These are phyloP conservation scores for Gallirallus australis DNA, from an alignment of 2,797 vertebrate genomes.

Conservation along the genomic window DNA sequence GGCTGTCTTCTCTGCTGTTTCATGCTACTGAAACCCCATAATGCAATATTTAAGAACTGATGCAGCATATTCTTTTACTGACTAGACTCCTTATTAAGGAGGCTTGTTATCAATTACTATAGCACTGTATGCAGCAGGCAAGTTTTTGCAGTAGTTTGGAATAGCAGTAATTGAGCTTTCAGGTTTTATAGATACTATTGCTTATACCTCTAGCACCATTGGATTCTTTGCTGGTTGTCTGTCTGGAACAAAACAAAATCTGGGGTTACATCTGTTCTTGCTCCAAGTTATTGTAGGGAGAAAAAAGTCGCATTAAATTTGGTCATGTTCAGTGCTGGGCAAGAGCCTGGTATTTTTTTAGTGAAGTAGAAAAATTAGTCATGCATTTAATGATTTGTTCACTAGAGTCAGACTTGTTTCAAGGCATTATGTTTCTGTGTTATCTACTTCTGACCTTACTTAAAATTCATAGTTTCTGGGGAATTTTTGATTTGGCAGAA, in stretches of 20 bases:
- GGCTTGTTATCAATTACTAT: not conserved
- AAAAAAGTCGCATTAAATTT: slow-evolving; percentile 22
- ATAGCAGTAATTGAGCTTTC: slow-evolving; percentile 25
- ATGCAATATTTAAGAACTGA: slow-evolving; percentile 12
- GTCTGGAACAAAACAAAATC: slow-evolving; percentile 25
- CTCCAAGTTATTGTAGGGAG: slow-evolving; percentile 53
- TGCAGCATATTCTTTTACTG: slow-evolving; percentile 10
- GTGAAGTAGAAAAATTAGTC: slow-evolving; percentile 43
- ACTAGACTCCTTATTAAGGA: slow-evolving; percentile 41
- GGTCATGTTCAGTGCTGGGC: slow-evolving; percentile 29
- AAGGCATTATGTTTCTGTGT: slow-evolving; percentile 15
- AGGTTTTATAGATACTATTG: not conserved
- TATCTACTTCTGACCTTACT: not conserved
- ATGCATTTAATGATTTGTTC: slow-evolving; percentile 33
- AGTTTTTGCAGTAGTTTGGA: slow-evolving; percentile 8
- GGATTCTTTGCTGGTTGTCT: slow-evolving; percentile 1
- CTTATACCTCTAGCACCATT: not conserved
- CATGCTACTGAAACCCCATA: slow-evolving; percentile 5
- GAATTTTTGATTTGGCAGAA: not conserved
- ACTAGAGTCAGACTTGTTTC: not conserved
- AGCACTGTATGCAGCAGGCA: not conserved
- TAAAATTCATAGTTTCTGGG: slow-evolving; percentile 5
- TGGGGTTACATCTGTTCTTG: slow-evolving; percentile 12
- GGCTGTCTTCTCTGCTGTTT: not conserved
- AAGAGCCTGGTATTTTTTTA: slow-evolving; percentile 56